Evolutionary conservation across 2,888 invertebrate genomes (phyloP), one percentile per base, ranked within the genome.

Genomic region (Ophion ventricosus): DNA sequence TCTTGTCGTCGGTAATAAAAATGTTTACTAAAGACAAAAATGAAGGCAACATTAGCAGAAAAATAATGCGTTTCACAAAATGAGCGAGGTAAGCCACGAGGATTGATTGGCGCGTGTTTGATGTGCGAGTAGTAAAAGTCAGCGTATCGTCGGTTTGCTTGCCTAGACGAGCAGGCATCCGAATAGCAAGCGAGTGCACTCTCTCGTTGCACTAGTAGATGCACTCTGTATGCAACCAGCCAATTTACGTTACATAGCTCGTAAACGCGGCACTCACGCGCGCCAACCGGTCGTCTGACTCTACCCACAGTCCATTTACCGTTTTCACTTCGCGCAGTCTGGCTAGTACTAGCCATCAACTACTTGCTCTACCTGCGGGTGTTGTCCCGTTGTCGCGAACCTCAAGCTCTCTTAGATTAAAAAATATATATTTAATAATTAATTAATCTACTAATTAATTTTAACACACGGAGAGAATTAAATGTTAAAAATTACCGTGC

Each of bases 271-370:
- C 73, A 64, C 74, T 49, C 64, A 35, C 35, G 29, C 35, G 69
- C 23, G 74, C 75, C 35, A 75, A 29, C 49, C 75, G 20, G 40
- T 40, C 56, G 78, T 81, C 78, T 69, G 84, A 84, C 79, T 78
- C 63, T 63, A 84, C 81, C 74, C 61, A 69, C 73, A 11, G 54
- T 69, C 43, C 80, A 43, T 80, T 80, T 56, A 40, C 84, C 56
- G 73, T 57, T 73, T 82, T 76, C 82, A 54, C 85, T 78, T 56
- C 49, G 49, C 43, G n/a, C 74, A 78, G 85, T 82, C 92, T 88
- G 92, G 88, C 91, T 90, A 91, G 88, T 85, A 89, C 88, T 89
- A 88, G 90, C 82, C 83, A 80, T 86, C 80, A 87, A 89, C 92
- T 91, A 92, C 92, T 92, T 88, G 88, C 54, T 5, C 49, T 70